Base-by-base conservation (phyloP, 2,888 invertebrate genomes). In the Drosophila limbata region DNA sequence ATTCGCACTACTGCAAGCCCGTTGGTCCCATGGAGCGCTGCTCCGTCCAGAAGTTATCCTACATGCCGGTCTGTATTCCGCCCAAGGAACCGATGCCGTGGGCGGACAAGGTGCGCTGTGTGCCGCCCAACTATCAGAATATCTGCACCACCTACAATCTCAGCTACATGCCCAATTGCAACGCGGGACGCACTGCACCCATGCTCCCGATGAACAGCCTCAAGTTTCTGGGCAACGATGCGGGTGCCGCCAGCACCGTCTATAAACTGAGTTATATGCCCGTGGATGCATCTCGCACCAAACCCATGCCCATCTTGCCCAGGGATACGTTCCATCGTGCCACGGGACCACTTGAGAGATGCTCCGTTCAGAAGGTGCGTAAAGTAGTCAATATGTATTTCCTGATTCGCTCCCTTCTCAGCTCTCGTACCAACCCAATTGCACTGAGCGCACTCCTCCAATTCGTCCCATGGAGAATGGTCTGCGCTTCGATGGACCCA, bases 391-490 rank as follows among this genome's bases (percentile, higher is more conserved):
- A 8, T 33, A n/a, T 21, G 17, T 25, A 33, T 19, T 15, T 11
- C n/a, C 5, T 39, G 10, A 17, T 25, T 8, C 28, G 8, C 28
- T 8, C 28, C 8, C 8, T 28, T 28, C 31, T 10, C 31, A 31
- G 94, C 89, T 94, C 0, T 94, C 94, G 0, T 94, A 93, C 90
- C 93, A 94, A 47, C 95, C 94, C 5, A 94, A 94, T 74, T 94
- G 93, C 21, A 92, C 93, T 15, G 90, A 93, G 62, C 94, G 95
- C 25, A 93, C 94, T 2, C 91, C 91, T 39, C 91, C 95, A 1
- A 94, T 95, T 74, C 93, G 94, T 0, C 95, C 95, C 65, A 93
- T 94, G 91, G 94, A 94, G 91, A 95, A 94, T 89, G 93, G 95
- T 4, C 64, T 89, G 84, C 93, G 94, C 84, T 94, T 95, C 0